These are phyloP conservation scores for Drosophila anomalata DNA, from an alignment of 2,888 invertebrate species.

Conservation along the genomic window DNA sequence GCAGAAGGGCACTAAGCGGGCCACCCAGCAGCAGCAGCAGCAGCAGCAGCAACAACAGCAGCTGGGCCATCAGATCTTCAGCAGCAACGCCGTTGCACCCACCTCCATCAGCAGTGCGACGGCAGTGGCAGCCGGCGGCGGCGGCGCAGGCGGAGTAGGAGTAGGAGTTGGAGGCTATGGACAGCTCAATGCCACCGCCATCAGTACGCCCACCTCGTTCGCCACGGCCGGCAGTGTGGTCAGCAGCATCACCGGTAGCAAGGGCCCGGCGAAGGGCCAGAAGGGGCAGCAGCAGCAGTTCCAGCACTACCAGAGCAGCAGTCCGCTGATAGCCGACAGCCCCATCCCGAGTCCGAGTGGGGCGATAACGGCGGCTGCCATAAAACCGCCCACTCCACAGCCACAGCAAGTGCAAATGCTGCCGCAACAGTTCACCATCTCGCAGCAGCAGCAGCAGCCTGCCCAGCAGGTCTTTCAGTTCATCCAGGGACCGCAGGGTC, in stretches of 20 bases:
- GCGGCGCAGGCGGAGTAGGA: slow-evolving; percentile 61
- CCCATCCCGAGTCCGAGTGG: slow-evolving; percentile 84
- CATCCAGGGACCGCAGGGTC: slow-evolving; percentile 81
- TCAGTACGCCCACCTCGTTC: slow-evolving; percentile 78
- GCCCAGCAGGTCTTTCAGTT: slow-evolving; percentile 81
- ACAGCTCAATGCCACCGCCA: slow-evolving; percentile 82
- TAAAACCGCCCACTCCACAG: slow-evolving; percentile 83
- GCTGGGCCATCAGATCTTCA: slow-evolving; percentile 80
- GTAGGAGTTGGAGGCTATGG: slow-evolving; percentile 65
- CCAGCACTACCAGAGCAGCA: slow-evolving; percentile 82
- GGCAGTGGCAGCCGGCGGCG: slow-evolving; percentile 76
- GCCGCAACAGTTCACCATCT: slow-evolving; percentile 81
- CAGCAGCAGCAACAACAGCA: slow-evolving; percentile 67
- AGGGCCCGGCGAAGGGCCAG: slow-evolving; percentile 83
- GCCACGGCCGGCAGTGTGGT: slow-evolving; percentile 82
- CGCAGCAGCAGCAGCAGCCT: slow-evolving; percentile 66
- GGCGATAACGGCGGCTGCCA: slow-evolving; percentile 78
- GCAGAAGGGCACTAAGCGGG: slow-evolving; percentile 81
- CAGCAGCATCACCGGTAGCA: slow-evolving; percentile 84
- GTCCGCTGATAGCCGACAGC: slow-evolving; percentile 84
- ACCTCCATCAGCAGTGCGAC: slow-evolving; percentile 64
- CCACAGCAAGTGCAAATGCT: slow-evolving; percentile 82
- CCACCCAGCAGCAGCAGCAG: slow-evolving; percentile 68
- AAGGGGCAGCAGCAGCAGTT: slow-evolving; percentile 80
- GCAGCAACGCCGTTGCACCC: slow-evolving; percentile 76